Base-by-base conservation (phyloP, 2,888 invertebrate species). In the Tortricodes alternella region DNA sequence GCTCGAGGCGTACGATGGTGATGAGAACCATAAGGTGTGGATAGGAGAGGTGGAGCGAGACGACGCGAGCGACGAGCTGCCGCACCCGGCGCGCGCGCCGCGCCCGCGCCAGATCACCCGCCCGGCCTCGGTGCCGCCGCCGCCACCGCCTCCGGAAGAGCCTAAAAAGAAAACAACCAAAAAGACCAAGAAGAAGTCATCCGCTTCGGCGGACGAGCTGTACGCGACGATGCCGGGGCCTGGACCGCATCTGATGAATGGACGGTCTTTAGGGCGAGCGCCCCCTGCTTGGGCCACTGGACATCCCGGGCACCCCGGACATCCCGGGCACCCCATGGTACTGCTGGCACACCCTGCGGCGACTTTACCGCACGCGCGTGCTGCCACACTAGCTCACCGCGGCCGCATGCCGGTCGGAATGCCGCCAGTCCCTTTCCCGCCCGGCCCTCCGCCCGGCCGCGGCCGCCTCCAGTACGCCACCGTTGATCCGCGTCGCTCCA, bases 1-100 rank as follows among this genome's bases (percentile, higher is more conserved):
- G 66, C 92, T 95, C 16, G 96, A 96, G 62, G 94, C 94, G 55
- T 97, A 95, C 83, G 97, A 97, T 73, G 97, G 97, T 0, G 96
- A 97, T 73, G 97, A 97, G 82, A 98, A 98, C 79, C 97, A 98
- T 80, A 98, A 98, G 82, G 95, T 98, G 34, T 98, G 98, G 97
- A 95, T 96, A 1, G 96, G 96, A 23, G 96, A 96, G 76, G 93
- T 95, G 53, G 90, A 96, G 24, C 95, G 95, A 61, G 94, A 95
- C 70, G 93, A 93, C 62, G 93, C 94, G 9, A 96, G 96, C 71
- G 96, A 96, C 64, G 92, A 94, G 57, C 79, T 83, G 51, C 89
- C 89, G 32, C 94, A 69, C 91, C 93, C 63, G 70, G 92, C 94
- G 11, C 90, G 94, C 43, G 94, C 94, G 16, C 92, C 94, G 21